These are phyloP conservation scores for Columba livia DNA, from an alignment of 2,113 vertebrate species.

Conservation along the genomic window DNA sequence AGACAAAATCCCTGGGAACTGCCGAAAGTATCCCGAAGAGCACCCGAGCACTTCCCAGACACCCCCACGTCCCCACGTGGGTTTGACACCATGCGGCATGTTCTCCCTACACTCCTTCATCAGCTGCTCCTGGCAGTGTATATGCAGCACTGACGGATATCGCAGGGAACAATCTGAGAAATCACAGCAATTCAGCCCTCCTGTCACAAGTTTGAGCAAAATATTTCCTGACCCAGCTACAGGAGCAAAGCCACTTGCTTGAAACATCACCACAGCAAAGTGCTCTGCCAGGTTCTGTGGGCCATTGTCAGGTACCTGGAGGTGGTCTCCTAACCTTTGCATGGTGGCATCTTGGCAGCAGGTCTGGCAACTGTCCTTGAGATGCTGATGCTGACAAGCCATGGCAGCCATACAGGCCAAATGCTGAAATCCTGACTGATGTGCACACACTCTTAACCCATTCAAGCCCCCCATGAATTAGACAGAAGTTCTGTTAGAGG, in stretches of 20 bases:
- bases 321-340: conserved; percentile 8
- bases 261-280: conserved; percentile 58
- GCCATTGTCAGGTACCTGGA: not conserved
- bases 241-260: conserved; percentile 19
- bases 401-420: not conserved
- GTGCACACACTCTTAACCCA: not conserved
- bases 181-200: conserved; percentile 36
- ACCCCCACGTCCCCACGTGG: fast-evolving
- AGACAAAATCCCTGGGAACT: not conserved
- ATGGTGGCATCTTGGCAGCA: not conserved
- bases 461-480: not conserved
- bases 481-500: not conserved
- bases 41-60: not conserved
- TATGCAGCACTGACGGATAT: conserved; percentile 3
- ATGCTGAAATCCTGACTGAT: not conserved
- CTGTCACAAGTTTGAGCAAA: conserved; percentile 24
- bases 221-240: conserved; percentile 15
- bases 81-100: not conserved
- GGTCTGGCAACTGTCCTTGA: not conserved
- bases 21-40: fast-evolving
- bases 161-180: not conserved
- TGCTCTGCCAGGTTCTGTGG: not conserved
- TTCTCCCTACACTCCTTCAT: not conserved
- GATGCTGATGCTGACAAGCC: not conserved
- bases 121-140: not conserved